A percentile compares a stretch with the other conserved stretches of the same genome.
Conservation (phyloP, 2,888 invertebrate species). For the Morinoia aosen region DNA sequence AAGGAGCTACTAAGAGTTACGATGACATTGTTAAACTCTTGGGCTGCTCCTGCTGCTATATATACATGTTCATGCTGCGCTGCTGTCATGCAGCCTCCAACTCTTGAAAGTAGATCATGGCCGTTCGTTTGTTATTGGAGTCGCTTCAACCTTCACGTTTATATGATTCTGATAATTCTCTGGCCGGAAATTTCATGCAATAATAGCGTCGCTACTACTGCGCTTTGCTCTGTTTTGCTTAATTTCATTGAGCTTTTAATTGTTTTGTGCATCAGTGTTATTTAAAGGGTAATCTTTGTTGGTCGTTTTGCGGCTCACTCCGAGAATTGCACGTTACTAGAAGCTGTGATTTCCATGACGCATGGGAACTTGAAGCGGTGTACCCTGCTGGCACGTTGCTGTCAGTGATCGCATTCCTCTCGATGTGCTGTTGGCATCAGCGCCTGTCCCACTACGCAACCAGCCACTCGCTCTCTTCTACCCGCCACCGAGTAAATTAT, state of each 20-base stretch:
- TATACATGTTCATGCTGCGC: background rate
- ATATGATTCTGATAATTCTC: background rate
- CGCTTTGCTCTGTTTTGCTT: background rate
- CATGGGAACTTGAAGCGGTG: background rate
- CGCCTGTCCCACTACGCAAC: slow-evolving; percentile 25
- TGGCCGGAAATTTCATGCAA: background rate
- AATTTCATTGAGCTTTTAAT: background rate
- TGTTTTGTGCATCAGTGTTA: background rate
- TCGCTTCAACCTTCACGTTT: background rate
- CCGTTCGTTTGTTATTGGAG: background rate
- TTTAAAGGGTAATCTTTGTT: background rate
- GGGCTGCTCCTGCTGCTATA: background rate
- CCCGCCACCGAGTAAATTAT: background rate
- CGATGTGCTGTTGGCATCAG: background rate
- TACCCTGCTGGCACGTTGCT: background rate
- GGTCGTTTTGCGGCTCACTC: background rate
- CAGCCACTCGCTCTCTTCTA: background rate
- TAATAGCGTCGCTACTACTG: background rate
- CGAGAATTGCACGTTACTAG: background rate
- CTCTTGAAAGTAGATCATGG: background rate
- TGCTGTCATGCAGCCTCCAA: background rate
- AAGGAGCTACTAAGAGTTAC: background rate
- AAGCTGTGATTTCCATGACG: background rate
- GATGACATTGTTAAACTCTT: background rate
- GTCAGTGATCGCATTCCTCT: background rate